phyloP scores from a whole-genome alignment of 2,113 vertebrate species.

The Glaucidium brasilianum region DNA sequence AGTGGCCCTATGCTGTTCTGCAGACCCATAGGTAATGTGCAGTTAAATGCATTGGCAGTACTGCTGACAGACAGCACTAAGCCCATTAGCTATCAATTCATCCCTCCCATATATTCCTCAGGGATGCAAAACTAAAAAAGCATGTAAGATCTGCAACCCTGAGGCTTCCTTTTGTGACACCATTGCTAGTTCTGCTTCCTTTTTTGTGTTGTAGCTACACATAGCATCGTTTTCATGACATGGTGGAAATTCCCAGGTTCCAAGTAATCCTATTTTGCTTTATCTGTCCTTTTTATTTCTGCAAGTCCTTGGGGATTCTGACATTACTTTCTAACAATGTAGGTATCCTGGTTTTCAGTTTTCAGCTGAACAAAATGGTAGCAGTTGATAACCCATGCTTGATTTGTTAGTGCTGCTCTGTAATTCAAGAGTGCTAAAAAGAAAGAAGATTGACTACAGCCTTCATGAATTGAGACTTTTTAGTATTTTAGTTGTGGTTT shows the following conservation, averaged over 20 bases:
- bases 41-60: not conserved
- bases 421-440: not conserved
- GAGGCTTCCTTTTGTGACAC: not conserved
- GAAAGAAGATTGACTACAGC: not conserved
- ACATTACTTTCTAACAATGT: not conserved
- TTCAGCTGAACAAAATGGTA: not conserved
- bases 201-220: not conserved
- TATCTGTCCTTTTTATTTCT: slow-evolving; percentile 25
- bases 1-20: not conserved
- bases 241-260: slow-evolving; percentile 21
- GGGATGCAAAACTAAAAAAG: not conserved
- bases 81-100: not conserved
- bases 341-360: not conserved
- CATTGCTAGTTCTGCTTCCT: not conserved
- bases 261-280: slow-evolving; percentile 35
- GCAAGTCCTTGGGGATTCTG: not conserved
- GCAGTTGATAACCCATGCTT: not conserved
- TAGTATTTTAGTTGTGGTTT: not conserved
- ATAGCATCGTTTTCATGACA: not conserved
- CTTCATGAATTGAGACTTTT: not conserved
- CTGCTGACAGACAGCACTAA: not conserved
- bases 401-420: not conserved
- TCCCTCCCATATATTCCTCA: not conserved
- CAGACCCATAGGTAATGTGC: not conserved
- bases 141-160: not conserved